phyloP scores from a whole-genome alignment of 2,888 invertebrate species.

The Caenorhabditis drosophilae region DNA sequence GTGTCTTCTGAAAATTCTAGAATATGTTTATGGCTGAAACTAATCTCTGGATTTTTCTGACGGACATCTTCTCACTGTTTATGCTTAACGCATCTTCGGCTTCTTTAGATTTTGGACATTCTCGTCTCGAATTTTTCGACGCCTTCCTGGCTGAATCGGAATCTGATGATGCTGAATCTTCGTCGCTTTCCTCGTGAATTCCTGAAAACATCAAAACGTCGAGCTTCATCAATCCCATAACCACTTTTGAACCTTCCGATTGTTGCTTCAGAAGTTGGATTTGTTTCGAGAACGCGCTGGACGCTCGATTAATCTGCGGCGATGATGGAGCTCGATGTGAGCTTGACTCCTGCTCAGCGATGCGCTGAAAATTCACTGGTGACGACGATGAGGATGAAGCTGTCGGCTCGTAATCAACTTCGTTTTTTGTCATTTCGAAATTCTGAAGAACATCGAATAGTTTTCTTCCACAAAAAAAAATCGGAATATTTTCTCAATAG shows the following conservation, averaged over 20 bases:
- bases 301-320: conserved; percentile 18
- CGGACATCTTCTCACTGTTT: not conserved
- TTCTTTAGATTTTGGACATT: conserved; percentile 29
- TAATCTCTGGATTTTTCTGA: not conserved
- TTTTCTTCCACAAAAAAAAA: no score
- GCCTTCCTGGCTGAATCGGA: not conserved
- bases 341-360: no score
- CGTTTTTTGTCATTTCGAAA: no score
- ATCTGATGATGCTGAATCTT: not conserved
- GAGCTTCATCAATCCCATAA: no score
- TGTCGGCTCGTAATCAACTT: no score
- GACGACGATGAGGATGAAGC: no score
- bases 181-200: conserved; percentile 5
- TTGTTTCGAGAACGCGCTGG: conserved; percentile 22
- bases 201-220: conserved; percentile 19
- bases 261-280: conserved; percentile 22
- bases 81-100: conserved; percentile 33
- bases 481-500: no score
- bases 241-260: conserved; percentile 18
- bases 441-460: no score
- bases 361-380: no score
- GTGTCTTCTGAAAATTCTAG: not conserved
- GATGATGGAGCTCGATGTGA: no score
- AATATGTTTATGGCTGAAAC: not conserved
- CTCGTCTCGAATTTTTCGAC: conserved; percentile 1